These are phyloP conservation scores for Salvelinus sp. DNA, from an alignment of 2,113 vertebrate genomes.

Conservation along the genomic window DNA sequence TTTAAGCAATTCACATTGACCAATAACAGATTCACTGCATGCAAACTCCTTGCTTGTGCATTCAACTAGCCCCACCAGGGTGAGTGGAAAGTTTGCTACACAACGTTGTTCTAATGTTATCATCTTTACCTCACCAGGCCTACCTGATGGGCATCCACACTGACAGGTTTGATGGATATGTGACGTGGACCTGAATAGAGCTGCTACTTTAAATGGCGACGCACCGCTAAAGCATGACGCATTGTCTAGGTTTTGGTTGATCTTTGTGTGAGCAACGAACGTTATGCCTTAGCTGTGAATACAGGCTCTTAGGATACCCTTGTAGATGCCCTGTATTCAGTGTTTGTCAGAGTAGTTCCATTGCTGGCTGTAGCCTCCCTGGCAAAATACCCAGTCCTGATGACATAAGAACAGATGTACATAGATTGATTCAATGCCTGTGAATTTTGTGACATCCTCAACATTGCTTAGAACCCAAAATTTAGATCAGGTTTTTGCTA, in stretches of 20 bases:
- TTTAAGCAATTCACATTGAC: not conserved
- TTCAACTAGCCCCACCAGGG: not conserved
- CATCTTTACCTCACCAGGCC: slow-evolving; percentile 62
- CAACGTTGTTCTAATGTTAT: slow-evolving; percentile 37
- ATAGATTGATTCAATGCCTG: not conserved
- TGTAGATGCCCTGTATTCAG: not conserved
- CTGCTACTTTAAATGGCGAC: slow-evolving; percentile 26
- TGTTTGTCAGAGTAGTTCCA: not conserved
- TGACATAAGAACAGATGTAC: not conserved
- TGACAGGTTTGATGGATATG: slow-evolving; percentile 61
- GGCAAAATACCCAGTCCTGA: not conserved
- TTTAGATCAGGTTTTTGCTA: too few species aligned
- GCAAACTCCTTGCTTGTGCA: not conserved
- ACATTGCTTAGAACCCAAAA: not conserved
- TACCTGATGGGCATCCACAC: slow-evolving; percentile 44
- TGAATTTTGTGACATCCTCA: not conserved
- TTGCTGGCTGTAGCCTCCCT: slow-evolving; percentile 17
- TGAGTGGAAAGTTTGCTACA: not conserved
- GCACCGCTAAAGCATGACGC: slow-evolving; percentile 40
- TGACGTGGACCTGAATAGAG: slow-evolving; percentile 19
- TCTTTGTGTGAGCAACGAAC: not conserved
- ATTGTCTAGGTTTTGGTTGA: not conserved
- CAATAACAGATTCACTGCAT: not conserved
- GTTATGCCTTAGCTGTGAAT: slow-evolving; percentile 41
- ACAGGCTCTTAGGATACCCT: slow-evolving; percentile 20